phyloP scores from a whole-genome alignment of 2,797 vertebrate species.

The Falco naumanni region DNA sequence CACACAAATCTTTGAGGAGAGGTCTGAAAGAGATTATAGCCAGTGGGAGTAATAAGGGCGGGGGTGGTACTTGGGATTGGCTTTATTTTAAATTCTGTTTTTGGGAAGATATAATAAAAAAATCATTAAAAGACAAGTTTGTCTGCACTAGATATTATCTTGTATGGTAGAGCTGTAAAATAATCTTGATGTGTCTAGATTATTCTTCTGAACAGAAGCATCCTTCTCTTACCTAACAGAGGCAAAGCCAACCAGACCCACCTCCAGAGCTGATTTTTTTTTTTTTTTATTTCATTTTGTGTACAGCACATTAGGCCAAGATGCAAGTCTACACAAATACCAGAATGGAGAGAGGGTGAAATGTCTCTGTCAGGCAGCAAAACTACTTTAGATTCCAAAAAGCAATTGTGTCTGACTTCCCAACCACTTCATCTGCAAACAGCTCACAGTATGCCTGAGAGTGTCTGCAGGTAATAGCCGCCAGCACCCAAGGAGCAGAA shows the following conservation, averaged over 20 bases:
- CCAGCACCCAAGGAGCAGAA: background rate
- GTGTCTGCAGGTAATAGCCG: fast-evolving
- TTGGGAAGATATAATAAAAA: background rate
- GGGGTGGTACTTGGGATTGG: fast-evolving
- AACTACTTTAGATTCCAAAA: background rate
- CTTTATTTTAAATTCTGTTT: background rate
- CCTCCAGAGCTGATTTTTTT: background rate
- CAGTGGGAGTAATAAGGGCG: background rate
- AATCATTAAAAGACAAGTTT: background rate
- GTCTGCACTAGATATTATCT: background rate
- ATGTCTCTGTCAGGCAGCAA: background rate
- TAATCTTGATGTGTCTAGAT: background rate
- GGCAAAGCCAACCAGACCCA: background rate
- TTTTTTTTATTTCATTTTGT: background rate
- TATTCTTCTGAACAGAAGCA: background rate
- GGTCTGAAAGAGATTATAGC: background rate
- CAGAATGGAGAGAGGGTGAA: background rate
- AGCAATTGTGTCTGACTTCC: background rate
- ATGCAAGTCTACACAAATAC: background rate
- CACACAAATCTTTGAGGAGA: background rate
- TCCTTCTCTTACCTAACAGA: background rate
- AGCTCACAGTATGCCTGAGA: background rate
- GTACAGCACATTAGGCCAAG: background rate
- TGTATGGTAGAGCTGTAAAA: background rate
- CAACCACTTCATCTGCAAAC: background rate